Evolutionary conservation across 2,888 invertebrate species (phyloP), one percentile per base, ranked within the genome.

Genomic region (Odontocolon sp.): DNA sequence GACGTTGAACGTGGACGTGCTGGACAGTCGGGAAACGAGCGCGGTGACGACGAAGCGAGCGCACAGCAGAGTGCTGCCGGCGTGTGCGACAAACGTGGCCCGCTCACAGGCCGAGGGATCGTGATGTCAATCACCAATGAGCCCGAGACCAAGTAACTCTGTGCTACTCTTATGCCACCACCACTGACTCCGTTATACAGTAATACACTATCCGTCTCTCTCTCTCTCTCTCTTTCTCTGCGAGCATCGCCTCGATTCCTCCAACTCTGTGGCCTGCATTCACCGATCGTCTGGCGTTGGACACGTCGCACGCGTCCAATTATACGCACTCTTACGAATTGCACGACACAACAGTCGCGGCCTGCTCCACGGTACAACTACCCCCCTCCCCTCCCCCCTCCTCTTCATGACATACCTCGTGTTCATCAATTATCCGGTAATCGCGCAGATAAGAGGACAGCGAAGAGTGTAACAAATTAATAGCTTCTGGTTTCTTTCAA

Each of bases 41-140:
- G n/a, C n/a, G n/a, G n/a, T n/a, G n/a, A n/a, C n/a, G n/a, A n/a
- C n/a, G 36, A n/a, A 36, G 42, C 61, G 57, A 52, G 42, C 31
- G 54, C 57, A 59, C 61, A 71, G 61, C 31, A 64, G 33, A 45
- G 9, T 38, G 77, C 33, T 63, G 52, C 45, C 42, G 63, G 67
- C 63, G 61, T 63, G 64, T 59, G 52, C 52, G 61, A 71, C 61
- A 72, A 76, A 54, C 76, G 76, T 42, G n/a, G n/a, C n/a, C n/a
- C n/a, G n/a, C n/a, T n/a, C n/a, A n/a, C n/a, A n/a, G n/a, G 73
- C 73, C 75, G 67, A 61, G 67, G 26, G 69, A 83, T 83, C 84
- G 80, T 81, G 84, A 84, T 84, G 85, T 85, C 85, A 85, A 85
- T 86, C 85, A 85, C 84, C 76, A 77, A 84, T 82, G 82, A 85